Evolutionary conservation across 2,113 vertebrate species (phyloP).

Genomic region (Dinomys branickii): DNA sequence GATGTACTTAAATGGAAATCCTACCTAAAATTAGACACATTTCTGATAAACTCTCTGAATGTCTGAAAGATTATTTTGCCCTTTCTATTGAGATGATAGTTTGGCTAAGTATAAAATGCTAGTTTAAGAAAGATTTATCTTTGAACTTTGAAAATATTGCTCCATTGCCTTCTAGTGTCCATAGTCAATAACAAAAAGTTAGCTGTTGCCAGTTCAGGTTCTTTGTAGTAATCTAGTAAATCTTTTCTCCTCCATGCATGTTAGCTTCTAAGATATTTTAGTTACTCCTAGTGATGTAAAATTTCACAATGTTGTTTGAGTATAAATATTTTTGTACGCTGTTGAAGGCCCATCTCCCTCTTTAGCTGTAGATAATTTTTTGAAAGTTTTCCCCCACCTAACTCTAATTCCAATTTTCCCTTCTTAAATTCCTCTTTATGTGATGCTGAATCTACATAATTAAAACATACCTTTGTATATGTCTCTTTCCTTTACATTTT

Average conservation of each 20-base stretch:
- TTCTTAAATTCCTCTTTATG: not conserved
- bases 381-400: not conserved
- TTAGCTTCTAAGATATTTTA: not conserved
- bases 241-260: not conserved
- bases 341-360: not conserved
- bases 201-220: not conserved
- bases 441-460: not conserved
- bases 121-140: not conserved
- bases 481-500: not conserved
- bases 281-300: not conserved
- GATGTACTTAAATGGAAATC: not conserved
- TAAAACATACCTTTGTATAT: not conserved
- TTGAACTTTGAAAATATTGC: not conserved
- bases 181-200: not conserved
- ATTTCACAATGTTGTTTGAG: not conserved
- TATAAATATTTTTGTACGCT: not conserved
- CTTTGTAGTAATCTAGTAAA: not conserved
- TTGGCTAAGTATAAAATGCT: conserved; percentile 34
- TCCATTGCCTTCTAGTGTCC: not conserved
- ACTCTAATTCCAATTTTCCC: not conserved
- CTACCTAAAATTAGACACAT: not conserved
- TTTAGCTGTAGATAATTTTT: not conserved
- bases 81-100: not conserved
- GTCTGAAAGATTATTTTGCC: not conserved
- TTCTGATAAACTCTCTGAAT: not conserved